phyloP scores from a whole-genome alignment of 1,140 invertebrate species.

The Acromyrmex heyeri region DNA sequence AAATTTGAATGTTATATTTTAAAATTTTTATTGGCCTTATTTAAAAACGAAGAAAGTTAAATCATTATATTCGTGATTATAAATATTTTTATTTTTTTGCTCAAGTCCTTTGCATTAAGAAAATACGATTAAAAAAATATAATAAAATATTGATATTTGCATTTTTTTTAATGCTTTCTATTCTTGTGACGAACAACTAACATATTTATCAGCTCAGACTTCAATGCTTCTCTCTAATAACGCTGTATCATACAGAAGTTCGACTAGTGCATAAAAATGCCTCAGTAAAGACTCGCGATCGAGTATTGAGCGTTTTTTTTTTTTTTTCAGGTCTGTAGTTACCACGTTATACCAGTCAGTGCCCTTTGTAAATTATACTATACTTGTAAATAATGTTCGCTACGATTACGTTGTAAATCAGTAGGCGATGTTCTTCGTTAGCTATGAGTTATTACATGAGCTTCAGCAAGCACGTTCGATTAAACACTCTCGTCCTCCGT shows the following conservation, averaged over 20 bases:
- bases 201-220: neutral
- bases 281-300: slow-evolving; percentile 36
- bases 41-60: slow-evolving; percentile 57
- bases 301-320: slow-evolving; percentile 22
- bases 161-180: slow-evolving; percentile 35
- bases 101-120: slow-evolving; percentile 40
- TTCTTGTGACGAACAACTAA: neutral
- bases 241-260: slow-evolving; percentile 68
- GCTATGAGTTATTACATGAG: slow-evolving; percentile 11
- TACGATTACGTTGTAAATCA: slow-evolving; percentile 32
- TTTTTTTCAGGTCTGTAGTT: slow-evolving; percentile 53
- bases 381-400: slow-evolving; percentile 54
- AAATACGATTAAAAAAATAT: neutral
- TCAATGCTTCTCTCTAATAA: neutral
- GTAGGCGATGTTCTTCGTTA: slow-evolving; percentile 45
- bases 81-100: slow-evolving; percentile 8
- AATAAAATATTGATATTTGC: neutral
- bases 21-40: slow-evolving; percentile 44
- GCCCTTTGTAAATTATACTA: slow-evolving; percentile 48
- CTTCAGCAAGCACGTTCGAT: slow-evolving; percentile 14
- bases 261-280: slow-evolving; percentile 44
- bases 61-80: slow-evolving; percentile 36
- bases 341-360: slow-evolving; percentile 67
- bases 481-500: slow-evolving; percentile 42
- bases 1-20: slow-evolving; percentile 44